Evolutionary conservation across 2,888 invertebrate genomes (phyloP).

Genomic region (Mythimna impura): DNA sequence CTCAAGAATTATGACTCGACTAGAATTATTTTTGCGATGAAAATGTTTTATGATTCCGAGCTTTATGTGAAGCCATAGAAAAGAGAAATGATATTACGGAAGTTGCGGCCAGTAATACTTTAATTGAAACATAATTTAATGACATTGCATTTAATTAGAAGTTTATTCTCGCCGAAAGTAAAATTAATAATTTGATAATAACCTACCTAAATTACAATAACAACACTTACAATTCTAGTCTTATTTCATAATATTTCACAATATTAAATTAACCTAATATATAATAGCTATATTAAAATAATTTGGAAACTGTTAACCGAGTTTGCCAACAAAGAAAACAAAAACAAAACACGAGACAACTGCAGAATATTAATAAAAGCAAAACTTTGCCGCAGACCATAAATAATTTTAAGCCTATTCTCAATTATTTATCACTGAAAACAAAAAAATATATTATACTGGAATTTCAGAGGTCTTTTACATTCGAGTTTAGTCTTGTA

Average conservation of each 20-base stretch:
- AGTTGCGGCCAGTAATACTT: not conserved
- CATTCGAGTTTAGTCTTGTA: not conserved
- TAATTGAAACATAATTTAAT: not conserved
- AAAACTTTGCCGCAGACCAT: constrained; percentile 24
- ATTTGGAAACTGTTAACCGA: constrained; percentile 17
- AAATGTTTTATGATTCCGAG: constrained; percentile 28
- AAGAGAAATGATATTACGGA: constrained; percentile 24
- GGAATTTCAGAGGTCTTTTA: not conserved
- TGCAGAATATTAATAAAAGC: constrained; percentile 47
- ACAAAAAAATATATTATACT: not conserved
- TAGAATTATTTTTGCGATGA: constrained; percentile 38
- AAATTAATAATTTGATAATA: not conserved
- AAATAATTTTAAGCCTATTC: constrained; percentile 17
- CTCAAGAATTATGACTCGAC: constrained; percentile 44
- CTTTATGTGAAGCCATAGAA: constrained; percentile 30
- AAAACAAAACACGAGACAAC: constrained; percentile 37
- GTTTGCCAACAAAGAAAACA: constrained; percentile 33
- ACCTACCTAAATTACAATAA: too few relatives aligned
- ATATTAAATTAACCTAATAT: not conserved
- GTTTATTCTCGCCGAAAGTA: not conserved
- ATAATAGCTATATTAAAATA: constrained; percentile 10
- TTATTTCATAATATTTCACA: not conserved
- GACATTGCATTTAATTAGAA: not conserved
- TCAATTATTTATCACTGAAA: constrained; percentile 6
- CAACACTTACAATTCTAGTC: too few relatives aligned